Evolutionary conservation across 1,140 invertebrate species (phyloP).

Genomic region (Oryzaephilus surinamensis): DNA sequence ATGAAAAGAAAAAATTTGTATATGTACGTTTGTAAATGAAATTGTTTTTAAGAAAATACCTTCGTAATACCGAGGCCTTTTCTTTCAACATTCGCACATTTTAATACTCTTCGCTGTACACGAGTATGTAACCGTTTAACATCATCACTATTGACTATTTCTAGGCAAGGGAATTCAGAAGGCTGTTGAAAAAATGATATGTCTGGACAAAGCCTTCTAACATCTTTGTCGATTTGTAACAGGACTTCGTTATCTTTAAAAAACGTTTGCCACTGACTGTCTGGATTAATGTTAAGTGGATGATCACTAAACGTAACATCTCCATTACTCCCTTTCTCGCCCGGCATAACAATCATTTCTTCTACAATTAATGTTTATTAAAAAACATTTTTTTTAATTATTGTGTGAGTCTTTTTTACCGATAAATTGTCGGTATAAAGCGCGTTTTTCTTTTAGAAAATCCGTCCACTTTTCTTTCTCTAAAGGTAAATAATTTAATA

Average conservation of each 20-base stretch:
- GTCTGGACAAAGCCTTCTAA: conserved; percentile 86
- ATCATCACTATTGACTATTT: conserved; percentile 62
- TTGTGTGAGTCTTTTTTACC: conserved; percentile 39
- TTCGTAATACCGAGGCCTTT: conserved; percentile 84
- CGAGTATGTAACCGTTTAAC: conserved; percentile 73
- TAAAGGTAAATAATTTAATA: conserved; percentile 71
- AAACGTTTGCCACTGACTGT: conserved; percentile 85
- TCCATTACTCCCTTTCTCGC: conserved; percentile 43
- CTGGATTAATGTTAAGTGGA: conserved; percentile 87
- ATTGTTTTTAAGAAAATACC: too few relatives aligned
- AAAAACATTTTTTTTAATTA: conserved; percentile 1
- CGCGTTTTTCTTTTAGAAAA: conserved; percentile 56
- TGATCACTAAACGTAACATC: conserved; percentile 60
- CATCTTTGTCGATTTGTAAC: conserved; percentile 95
- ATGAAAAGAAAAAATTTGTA: conserved; percentile 6
- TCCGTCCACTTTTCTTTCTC: conserved; percentile 52
- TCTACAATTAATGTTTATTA: conserved; percentile 40
- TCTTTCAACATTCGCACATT: conserved; percentile 77
- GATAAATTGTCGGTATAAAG: conserved; percentile 75
- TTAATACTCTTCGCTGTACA: conserved; percentile 75
- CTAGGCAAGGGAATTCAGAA: conserved; percentile 72
- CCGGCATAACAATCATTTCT: conserved; percentile 72
- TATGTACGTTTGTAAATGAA: too few relatives aligned
- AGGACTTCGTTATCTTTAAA: conserved; percentile 97
- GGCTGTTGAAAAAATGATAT: conserved; percentile 95